These are phyloP conservation scores for Cyphomyrmex costatus DNA, from an alignment of 1,140 invertebrate genomes.

Conservation along the genomic window DNA sequence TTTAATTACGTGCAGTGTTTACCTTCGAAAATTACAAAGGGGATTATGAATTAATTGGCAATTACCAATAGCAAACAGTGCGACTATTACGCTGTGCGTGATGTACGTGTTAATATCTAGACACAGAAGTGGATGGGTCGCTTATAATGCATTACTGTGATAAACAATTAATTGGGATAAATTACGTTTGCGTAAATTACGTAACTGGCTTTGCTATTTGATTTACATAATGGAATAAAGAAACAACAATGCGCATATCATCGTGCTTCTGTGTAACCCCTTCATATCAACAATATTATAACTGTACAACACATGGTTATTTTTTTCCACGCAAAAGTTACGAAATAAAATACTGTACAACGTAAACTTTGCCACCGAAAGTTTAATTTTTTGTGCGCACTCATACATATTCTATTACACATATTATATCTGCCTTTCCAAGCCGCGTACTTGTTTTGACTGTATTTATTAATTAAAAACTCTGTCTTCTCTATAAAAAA, in stretches of 20 bases:
- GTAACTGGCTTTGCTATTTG: conserved; percentile 43
- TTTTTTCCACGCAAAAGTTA: not conserved
- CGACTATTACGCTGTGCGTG: conserved; percentile 10
- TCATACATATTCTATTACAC: conserved; percentile 1
- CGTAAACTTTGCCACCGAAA: conserved; percentile 4
- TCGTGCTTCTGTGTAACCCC: not conserved
- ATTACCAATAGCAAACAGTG: conserved; percentile 49
- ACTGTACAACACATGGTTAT: not conserved
- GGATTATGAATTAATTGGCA: conserved; percentile 65
- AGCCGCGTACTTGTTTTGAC: not conserved
- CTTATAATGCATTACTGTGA: conserved; percentile 12
- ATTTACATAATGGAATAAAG: conserved; percentile 45
- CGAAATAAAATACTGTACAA: not conserved
- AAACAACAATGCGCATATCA: not conserved
- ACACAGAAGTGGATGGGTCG: not conserved
- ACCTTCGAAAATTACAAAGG: conserved; percentile 16
- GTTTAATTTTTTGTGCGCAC: not conserved
- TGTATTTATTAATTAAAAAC: not conserved
- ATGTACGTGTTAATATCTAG: conserved; percentile 9
- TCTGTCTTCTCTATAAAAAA: not conserved
- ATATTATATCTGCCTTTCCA: not conserved
- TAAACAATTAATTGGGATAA: conserved; percentile 44
- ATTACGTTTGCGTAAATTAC: conserved; percentile 51
- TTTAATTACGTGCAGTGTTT: conserved; percentile 51
- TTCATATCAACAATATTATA: not conserved